Evolutionary conservation across 2,888 invertebrate genomes (phyloP).

Genomic region (Agriopis leucophaearia): DNA sequence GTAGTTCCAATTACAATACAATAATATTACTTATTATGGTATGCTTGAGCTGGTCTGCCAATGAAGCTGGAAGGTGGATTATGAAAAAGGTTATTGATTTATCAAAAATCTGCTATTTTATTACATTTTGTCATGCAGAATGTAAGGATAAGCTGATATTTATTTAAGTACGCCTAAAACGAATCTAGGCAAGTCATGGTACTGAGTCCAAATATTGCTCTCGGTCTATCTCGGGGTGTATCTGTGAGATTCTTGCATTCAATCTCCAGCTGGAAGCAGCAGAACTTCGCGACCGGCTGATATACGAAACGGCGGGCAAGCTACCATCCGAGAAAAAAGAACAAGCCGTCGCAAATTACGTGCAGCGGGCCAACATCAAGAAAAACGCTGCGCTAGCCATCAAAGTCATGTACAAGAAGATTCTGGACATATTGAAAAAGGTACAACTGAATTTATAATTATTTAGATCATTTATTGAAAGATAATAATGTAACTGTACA

Average conservation of each 20-base stretch:
- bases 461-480: not conserved
- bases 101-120: too few species aligned
- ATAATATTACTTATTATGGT: too few species aligned
- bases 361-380: constrained; percentile 88
- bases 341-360: constrained; percentile 87
- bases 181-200: too few species aligned
- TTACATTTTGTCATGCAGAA: too few species aligned
- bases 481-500: constrained; percentile 51
- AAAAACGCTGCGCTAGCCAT: constrained; percentile 89
- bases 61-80: too few species aligned
- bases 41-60: too few species aligned
- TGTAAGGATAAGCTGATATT: too few species aligned
- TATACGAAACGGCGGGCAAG: constrained; percentile 80
- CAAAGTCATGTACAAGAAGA: constrained; percentile 86
- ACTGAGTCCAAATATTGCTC: not conserved
- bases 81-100: too few species aligned
- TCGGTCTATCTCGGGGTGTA: too few species aligned
- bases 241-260: not conserved
- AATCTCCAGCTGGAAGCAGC: constrained; percentile 79
- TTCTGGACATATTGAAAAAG: constrained; percentile 88
- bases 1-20: too few species aligned
- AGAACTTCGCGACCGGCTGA: constrained; percentile 81
- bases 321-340: constrained; percentile 83
- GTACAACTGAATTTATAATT: constrained; percentile 56
- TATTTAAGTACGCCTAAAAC: too few species aligned